Evolutionary conservation across 2,888 invertebrate genomes (phyloP), one percentile per base, ranked within the genome.

Genomic region (Sthenelais limicola): DNA sequence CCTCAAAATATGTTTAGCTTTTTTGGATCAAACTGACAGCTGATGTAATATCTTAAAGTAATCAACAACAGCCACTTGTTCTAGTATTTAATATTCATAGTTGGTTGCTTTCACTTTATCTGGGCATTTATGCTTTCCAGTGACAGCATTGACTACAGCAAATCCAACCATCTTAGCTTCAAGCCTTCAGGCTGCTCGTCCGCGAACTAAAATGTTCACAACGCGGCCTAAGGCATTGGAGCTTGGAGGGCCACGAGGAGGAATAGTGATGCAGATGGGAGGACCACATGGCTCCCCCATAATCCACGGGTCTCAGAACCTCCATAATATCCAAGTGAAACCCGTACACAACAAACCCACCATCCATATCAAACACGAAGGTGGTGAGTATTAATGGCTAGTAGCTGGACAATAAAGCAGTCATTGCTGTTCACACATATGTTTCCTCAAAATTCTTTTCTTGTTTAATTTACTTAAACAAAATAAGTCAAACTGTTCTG

Each of bases 281-380:
- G 82, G 81, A 12, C 43, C 62, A 1, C 62, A 62, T 43, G 62
- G 38, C 18, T 62, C 62, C 2, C 62, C 62, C 7, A 38, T 62
- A 26, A 62, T 58, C 26, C 71, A 71, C 48, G 48, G 43, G 32
- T 49, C 52, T 5, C 67, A 62, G n/a, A 35, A 54, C 9, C 47
- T 81, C 48, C 81, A 82, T 68, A 80, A 78, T 43, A 79, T 82
- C 62, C 81, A 82, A 35, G 78, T 84, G 54, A 84, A 82, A 76
- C 80, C 82, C 15, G 76, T 80, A 9, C 62, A 62, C 62, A 28
- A 67, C 47, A 77, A 80, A 49, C 82, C 84, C 4, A 81, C 83
- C 38, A 85, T 86, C 72, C 86, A 86, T 77, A 86, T 86, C 47
- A 80, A 85, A 47, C 85, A 86, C 73, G 85, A 86, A 70, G 85